phyloP scores from a whole-genome alignment of 2,888 invertebrate genomes.

The Nymphalis polychloros region DNA sequence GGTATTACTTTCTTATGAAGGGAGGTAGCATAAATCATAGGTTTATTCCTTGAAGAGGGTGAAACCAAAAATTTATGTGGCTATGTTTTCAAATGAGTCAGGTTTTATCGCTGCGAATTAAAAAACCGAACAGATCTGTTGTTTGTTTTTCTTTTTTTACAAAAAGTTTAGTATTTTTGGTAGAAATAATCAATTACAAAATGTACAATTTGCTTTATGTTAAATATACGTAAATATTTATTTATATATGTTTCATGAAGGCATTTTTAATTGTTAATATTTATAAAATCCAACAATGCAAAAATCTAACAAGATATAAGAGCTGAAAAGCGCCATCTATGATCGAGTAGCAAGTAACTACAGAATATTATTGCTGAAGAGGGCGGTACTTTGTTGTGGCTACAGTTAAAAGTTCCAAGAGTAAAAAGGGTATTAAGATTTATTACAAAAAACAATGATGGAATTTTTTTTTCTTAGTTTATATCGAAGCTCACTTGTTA shows the following conservation, averaged over 20 bases:
- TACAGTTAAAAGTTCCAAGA: too few species aligned
- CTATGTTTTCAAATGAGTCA: constrained; percentile 9
- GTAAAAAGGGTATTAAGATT: too few species aligned
- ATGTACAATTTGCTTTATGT: too few species aligned
- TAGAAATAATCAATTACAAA: too few species aligned
- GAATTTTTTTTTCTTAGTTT: too few species aligned
- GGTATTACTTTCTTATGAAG: constrained; percentile 31
- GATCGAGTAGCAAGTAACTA: constrained; percentile 57
- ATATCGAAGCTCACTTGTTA: too few species aligned
- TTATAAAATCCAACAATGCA: constrained; percentile 28
- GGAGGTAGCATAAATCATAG: constrained; percentile 33
- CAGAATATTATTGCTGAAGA: constrained; percentile 41
- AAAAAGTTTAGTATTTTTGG: too few species aligned
- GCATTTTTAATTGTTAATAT: not conserved
- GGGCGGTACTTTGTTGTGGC: constrained; percentile 49
- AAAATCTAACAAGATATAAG: constrained; percentile 25
- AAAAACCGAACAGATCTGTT: not conserved
- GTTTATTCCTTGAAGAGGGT: constrained; percentile 36
- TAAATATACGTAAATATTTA: too few species aligned
- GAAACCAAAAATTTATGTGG: constrained; percentile 21
- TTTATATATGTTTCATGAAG: too few species aligned
- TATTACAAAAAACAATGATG: too few species aligned
- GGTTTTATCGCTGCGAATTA: constrained; percentile 1
- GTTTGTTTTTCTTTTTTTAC: too few species aligned
- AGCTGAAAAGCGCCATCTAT: constrained; percentile 57